Evolutionary conservation across 2,113 vertebrate genomes (phyloP), one percentile per base, ranked within the genome.

Genomic region (Leuciscus idus): DNA sequence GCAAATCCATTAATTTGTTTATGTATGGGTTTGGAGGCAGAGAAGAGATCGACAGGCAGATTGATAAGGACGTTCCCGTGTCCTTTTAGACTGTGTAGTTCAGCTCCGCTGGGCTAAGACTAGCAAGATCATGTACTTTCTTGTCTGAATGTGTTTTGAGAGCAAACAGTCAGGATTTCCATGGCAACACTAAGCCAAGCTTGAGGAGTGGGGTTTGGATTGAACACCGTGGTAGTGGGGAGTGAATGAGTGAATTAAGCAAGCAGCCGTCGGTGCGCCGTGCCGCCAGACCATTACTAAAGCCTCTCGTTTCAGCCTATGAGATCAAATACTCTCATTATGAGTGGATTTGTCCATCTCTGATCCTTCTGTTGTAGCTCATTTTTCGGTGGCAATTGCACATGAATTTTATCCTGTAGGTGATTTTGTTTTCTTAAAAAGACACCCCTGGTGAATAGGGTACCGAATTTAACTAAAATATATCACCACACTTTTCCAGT

Each of bases 121-220:
- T 11, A 33, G 84, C 48, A 19, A 59, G 75, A 66, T 84, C 78
- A 75, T 81, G 78, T 76, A 76, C 52, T 80, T 75, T 86, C 80
- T 83, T 81, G 78, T 86, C 80, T 72, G 72, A 66, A 88, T 81
- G 59, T 72, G 66, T 83, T 75, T 84, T 66, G 74, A 85, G 73
- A 86, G 81, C 23, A 72, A 87, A 79, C 81, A 84, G 72, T 78
- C 10, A 23, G 39, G 57, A 75, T 89, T 88, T 84, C 81, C 83
- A 89, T 73, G 78, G 84, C 79, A 90, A 89, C 90, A 66, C 62
- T 30, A 30, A 59, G 59, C 55, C 80, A 85, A 76, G 55, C 50
- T 33, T 36, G 46, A 86, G 61, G 73, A 76, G 81, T 52, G 48
- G 70, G 78, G 59, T 70, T 89, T 50, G 62, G 81, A 85, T 75